Base-by-base conservation (phyloP, 2,888 invertebrate genomes). In the Gerris lacustris region DNA sequence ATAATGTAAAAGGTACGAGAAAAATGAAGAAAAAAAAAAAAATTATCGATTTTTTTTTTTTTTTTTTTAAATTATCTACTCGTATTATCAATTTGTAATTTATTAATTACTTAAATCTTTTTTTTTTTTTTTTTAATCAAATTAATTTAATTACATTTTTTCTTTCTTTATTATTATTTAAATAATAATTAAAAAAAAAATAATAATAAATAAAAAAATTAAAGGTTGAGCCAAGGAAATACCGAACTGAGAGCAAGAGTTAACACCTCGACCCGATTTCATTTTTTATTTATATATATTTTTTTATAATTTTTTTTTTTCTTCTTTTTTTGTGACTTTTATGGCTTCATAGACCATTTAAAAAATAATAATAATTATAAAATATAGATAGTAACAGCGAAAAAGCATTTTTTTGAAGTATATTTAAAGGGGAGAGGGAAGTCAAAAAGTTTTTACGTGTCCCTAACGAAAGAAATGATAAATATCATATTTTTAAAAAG, bases 221-320 rank as follows among this genome's bases (percentile, higher is more conserved):
- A n/a, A n/a, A n/a, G n/a, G n/a, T 47, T 47, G 47, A 47, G 47
- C 47, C 47, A 47, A 47, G 47, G 47, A 47, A 47, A 47, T 47
- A 47, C 47, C 47, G 11, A 47, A 47, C 47, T 47, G 11, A 47
- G 47, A 11, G 6, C 11, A 47, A 11, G 47, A 47, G 47, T 47
- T 47, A 47, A n/a, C 47, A 6, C 47, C 47, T 47, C 47, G 47
- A 47, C 47, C 47, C 47, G 7, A 47, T 7, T 11, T 47, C 6
- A 47, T 47, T 47, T 47, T 47, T 47, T 6, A 7, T 6, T 47
- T 6, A 47, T 7, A 11, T 55, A 15, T 55, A 55, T 55, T 4
- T 11, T 55, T 55, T 31, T 31, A 31, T 31, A 31, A 31, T 31
- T 31, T 31, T 31, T 31, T 31, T 31, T 31, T 31, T 31, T 31